Percentiles rank a stretch among this genome's conserved stretches.
Conservation (phyloP, 2,888 invertebrate species). For the Isoperla grammatica region DNA sequence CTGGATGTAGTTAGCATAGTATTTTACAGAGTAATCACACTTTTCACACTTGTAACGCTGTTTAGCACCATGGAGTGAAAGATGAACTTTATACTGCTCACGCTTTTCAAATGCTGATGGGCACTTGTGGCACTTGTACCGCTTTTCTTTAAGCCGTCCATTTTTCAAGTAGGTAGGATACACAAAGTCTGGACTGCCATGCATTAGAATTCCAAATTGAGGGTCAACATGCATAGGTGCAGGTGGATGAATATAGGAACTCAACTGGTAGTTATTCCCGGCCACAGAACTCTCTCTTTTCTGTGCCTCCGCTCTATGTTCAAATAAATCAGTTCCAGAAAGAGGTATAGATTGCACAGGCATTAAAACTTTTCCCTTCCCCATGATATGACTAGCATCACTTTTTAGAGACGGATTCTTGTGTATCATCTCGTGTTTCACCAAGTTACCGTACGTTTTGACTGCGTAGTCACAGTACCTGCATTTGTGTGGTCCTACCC, state of each 20-base stretch:
- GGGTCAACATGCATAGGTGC: slow-evolving; percentile 53
- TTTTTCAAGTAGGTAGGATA: slow-evolving; percentile 70
- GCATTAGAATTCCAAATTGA: slow-evolving; percentile 62
- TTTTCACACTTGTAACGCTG: slow-evolving; percentile 76
- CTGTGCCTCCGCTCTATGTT: slow-evolving; percentile 54
- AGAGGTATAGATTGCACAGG: slow-evolving; percentile 48
- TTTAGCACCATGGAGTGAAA: slow-evolving; percentile 75
- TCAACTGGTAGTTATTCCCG: slow-evolving; percentile 6
- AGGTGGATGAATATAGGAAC: slow-evolving; percentile 40
- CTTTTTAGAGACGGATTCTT: slow-evolving; percentile 25
- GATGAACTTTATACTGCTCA: slow-evolving; percentile 72
- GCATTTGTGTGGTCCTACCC: slow-evolving; percentile 60
- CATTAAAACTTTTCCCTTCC: neutral
- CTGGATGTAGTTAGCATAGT: slow-evolving; percentile 77
- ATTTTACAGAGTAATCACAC: slow-evolving; percentile 85
- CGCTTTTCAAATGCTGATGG: slow-evolving; percentile 83
- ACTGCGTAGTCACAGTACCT: slow-evolving; percentile 65
- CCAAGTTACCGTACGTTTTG: slow-evolving; percentile 60
- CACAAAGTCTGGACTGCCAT: slow-evolving; percentile 70
- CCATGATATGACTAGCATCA: neutral
- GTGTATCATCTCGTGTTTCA: slow-evolving; percentile 55
- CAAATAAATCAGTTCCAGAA: slow-evolving; percentile 61
- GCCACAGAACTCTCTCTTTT: neutral
- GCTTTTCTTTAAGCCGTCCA: slow-evolving; percentile 66
- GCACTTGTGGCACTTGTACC: slow-evolving; percentile 79